Conservation (phyloP, 2,888 invertebrate species). For the Lobophora halterata region DNA sequence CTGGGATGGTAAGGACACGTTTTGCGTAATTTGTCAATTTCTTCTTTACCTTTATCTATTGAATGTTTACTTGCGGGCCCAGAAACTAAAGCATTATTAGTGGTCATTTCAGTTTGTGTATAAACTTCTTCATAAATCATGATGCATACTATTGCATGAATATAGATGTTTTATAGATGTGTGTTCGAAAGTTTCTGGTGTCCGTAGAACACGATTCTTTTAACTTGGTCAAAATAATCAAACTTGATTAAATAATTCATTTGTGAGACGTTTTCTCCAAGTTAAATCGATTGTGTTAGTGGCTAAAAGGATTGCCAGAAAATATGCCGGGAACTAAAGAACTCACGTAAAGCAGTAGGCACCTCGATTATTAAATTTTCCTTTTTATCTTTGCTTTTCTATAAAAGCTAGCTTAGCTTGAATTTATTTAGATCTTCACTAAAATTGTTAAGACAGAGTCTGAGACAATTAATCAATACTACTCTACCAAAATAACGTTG, state of each 20-base stretch:
- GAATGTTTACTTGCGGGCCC: slow-evolving; percentile 54
- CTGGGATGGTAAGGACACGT: slow-evolving; percentile 73
- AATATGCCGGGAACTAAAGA: slow-evolving; percentile 36
- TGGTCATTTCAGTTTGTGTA: slow-evolving; percentile 23
- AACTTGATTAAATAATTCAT: not conserved
- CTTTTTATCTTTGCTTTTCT: slow-evolving; percentile 20
- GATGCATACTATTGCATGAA: slow-evolving; percentile 45
- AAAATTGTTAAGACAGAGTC: too few species aligned
- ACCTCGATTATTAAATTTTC: slow-evolving; percentile 10
- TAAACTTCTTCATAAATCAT: slow-evolving; percentile 29
- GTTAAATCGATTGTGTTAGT: slow-evolving; percentile 53
- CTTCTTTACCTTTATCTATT: slow-evolving; percentile 38
- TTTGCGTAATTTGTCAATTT: slow-evolving; percentile 57
- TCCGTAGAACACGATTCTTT: slow-evolving; percentile 51
- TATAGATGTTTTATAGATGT: slow-evolving; percentile 39
- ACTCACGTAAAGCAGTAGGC: slow-evolving; percentile 21
- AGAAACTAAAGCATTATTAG: slow-evolving; percentile 50
- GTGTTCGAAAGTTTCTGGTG: slow-evolving; percentile 57
- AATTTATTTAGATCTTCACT: too few species aligned
- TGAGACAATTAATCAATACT: too few species aligned
- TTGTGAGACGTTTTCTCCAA: slow-evolving; percentile 32
- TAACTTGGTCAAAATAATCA: slow-evolving; percentile 42
- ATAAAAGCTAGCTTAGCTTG: not conserved
- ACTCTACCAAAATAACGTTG: too few species aligned
- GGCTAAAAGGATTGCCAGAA: slow-evolving; percentile 52